A percentile compares a stretch with the other conserved stretches of the same genome.
Conservation (phyloP, 2,888 invertebrate species). For the Acleris laterana region DNA sequence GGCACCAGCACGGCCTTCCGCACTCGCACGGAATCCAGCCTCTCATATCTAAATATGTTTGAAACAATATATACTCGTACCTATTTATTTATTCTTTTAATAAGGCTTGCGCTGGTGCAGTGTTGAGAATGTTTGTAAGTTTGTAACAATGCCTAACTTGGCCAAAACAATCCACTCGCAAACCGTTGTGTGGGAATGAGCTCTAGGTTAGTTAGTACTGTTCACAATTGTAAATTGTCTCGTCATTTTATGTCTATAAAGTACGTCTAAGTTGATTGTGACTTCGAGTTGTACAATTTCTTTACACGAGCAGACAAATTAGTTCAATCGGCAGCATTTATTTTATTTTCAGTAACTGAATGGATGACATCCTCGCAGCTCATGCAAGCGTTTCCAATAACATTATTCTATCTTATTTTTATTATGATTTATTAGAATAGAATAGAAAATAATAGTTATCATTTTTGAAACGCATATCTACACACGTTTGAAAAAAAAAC, state of each 20-base stretch:
- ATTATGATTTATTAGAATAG: too few species aligned
- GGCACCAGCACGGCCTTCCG: conserved; percentile 46
- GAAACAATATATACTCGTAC: not conserved
- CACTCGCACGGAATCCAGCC: conserved; percentile 4
- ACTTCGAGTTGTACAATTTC: conserved; percentile 8
- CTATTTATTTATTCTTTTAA: conserved; percentile 18
- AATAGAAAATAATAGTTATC: too few species aligned
- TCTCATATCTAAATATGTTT: conserved; percentile 22
- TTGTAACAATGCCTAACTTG: not conserved
- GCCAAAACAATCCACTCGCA: not conserved
- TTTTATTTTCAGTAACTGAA: too few species aligned
- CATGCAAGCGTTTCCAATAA: too few species aligned
- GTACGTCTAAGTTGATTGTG: conserved; percentile 7
- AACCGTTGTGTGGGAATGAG: conserved; percentile 18
- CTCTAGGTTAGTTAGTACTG: conserved; percentile 4
- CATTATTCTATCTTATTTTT: too few species aligned
- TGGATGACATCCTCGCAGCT: too few species aligned
- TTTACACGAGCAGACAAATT: not conserved
- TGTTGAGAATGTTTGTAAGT: too few species aligned
- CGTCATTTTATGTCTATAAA: conserved; percentile 17
- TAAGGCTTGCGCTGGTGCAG: conserved; percentile 9
- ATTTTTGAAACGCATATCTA: too few species aligned
- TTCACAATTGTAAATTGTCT: conserved; percentile 25
- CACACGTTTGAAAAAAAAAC: too few species aligned
- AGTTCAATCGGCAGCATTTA: too few species aligned